A percentile compares a stretch with the other conserved stretches of the same genome.
phyloP scores from a whole-genome alignment of 2,113 vertebrate genomes.

The Labrus mixtus region DNA sequence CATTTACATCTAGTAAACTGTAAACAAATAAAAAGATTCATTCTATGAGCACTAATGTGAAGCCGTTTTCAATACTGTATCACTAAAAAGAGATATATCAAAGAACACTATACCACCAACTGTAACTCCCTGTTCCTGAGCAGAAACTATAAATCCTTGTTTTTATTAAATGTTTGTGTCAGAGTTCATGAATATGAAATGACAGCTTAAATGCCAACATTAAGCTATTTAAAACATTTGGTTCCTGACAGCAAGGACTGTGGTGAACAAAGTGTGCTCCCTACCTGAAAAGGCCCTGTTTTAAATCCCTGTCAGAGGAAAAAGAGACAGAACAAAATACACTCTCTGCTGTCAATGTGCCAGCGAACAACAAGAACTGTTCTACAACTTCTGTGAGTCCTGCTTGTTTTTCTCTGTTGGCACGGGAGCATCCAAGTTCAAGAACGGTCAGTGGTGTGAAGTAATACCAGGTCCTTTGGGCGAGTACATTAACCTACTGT shows the following conservation, averaged over 20 bases:
- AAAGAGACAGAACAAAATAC: not conserved
- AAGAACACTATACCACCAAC: not conserved
- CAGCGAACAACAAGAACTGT: constrained; percentile 21
- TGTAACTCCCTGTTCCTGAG: not conserved
- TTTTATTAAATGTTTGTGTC: not conserved
- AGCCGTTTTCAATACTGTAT: not conserved
- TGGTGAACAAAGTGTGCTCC: not conserved
- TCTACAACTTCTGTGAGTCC: constrained; percentile 1
- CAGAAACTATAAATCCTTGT: not conserved
- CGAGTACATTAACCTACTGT: too few relatives aligned
- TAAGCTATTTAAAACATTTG: not conserved
- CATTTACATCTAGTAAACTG: constrained; percentile 1
- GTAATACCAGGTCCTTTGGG: too few relatives aligned
- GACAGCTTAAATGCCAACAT: not conserved
- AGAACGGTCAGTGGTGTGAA: not conserved
- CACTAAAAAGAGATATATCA: constrained; percentile 10
- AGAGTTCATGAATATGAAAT: not conserved
- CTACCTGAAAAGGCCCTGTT: not conserved
- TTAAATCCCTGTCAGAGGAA: constrained; percentile 20
- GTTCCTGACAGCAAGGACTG: not conserved
- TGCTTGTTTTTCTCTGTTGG: constrained; percentile 49
- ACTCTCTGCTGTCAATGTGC: constrained; percentile 11
- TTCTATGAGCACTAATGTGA: not conserved
- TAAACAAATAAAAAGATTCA: not conserved
- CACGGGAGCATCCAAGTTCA: constrained; percentile 25